Percentiles rank a stretch among this genome's conserved stretches.
Conservation (phyloP, 2,113 vertebrate species). For the Arizona elegans region DNA sequence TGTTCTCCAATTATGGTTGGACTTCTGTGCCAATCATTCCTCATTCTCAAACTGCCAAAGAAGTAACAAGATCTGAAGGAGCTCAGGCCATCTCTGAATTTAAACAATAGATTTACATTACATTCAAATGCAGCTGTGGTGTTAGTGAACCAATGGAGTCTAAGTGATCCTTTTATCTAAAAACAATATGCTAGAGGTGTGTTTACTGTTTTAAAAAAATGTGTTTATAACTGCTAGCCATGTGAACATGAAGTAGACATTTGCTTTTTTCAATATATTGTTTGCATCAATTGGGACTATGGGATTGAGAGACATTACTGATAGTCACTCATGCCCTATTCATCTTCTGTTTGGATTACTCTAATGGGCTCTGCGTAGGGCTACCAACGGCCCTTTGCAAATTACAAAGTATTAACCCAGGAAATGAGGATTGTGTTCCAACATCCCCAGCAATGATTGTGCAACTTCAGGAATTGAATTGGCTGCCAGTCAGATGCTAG, state of each 20-base stretch:
- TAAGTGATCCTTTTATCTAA: background rate
- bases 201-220: background rate
- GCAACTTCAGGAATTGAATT: background rate
- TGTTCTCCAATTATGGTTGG: background rate
- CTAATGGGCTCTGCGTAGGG: background rate
- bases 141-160: background rate
- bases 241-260: background rate
- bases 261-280: background rate
- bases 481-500: background rate
- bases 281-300: background rate
- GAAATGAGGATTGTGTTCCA: background rate
- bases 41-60: background rate
- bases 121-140: background rate
- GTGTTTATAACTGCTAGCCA: background rate
- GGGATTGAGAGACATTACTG: background rate
- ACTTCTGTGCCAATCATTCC: background rate
- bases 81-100: background rate
- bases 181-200: background rate
- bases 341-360: background rate
- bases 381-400: background rate
- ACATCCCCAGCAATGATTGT: background rate
- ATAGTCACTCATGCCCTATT: background rate
- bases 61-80: background rate
- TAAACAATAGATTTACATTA: background rate
- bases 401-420: background rate